Base-by-base conservation (phyloP, 1,140 invertebrate genomes). In the Drosophila pseudoananassae region DNA sequence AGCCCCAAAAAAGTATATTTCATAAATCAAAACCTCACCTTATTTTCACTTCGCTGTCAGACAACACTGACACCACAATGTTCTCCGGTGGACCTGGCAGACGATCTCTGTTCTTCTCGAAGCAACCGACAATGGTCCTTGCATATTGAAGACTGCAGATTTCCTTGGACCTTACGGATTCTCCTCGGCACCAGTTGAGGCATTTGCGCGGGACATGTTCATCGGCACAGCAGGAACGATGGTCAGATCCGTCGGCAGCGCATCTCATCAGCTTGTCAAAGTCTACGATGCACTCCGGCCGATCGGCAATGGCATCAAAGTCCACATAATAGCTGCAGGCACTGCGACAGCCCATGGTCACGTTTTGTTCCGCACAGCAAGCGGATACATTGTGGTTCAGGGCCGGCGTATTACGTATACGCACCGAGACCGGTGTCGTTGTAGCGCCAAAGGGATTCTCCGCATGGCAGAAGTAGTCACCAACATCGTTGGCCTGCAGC, bases 221-320 rank as follows among this genome's bases (percentile, higher is more conserved):
- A 8, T 95, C 94, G 0, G 95, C 94, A 89, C 96, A 97, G 84
- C 96, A 97, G 40, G 94, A 94, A 17, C 96, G 92, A 87, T 97
- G 96, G 91, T 97, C 96, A 12, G 94, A 95, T 31, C 94, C 94
- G 92, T 96, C 96, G 64, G 96, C 95, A 2, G 96, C 96, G 80
- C 96, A 97, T 81, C 95, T 95, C 96, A 97, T 97, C 14, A 97
- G 92, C 81, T 97, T 97, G 90, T 97, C 95, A 78, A 97, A 96
- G 90, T 97, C 96, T 43, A 94, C 93, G 68, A 97, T 94, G 89
- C 96, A 97, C 80, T 96, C 94, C 0, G 95, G 95, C 43, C 94
- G 94, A 91, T 96, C 94, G 81, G 96, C 95, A 31, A 97, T 95
- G 29, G 94, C 94, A 78, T 97, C 96, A 76, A 97, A 96, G 89